Evolutionary conservation across 2,797 vertebrate genomes (phyloP), one percentile per base, ranked within the genome.

Genomic region (Petrocephalus sullivani): DNA sequence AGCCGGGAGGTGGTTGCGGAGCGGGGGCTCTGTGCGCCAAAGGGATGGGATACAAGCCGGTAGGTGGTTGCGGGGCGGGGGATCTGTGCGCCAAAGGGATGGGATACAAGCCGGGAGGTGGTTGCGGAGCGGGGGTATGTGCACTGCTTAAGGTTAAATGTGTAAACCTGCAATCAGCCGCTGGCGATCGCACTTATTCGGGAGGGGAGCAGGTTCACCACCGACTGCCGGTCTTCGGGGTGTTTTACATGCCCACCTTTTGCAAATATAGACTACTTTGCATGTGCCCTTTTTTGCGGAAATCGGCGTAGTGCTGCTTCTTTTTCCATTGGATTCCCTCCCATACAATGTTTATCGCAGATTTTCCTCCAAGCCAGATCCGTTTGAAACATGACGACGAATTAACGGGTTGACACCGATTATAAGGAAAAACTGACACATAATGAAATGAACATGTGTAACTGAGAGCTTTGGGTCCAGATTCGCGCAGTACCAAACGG

Each of bases 31-130:
- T 28, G 28, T 28, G 28, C 28, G 28, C 96, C 91, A 98, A 97
- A 95, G 97, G 98, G 93, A 99, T 98, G 95, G 97, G 95, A 95
- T 97, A 98, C 97, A 96, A 98, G 89, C 96, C 97, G 91, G 89
- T 93, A 93, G 95, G 96, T 96, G 94, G 95, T 95, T 92, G 85
- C 37, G 67, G 28, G 16, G 54, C 56, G 14, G 21, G 56, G 41
- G 19, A 10, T 56, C 54, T 28, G 56, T 57, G 51, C 21, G 46
- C 8, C 19, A 83, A 10, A 8, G 49, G 98, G 93, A 98, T 98
- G 94, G 97, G 95, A 95, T 97, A 98, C 97, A 96, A 97, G 89
- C 95, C 97, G 91, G 90, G 93, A 93, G 95, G 96, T 96, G 94
- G 95, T 95, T 92, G 85, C 33, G 53, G 16, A 14, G 53, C 56